phyloP scores from a whole-genome alignment of 2,113 vertebrate species.

The Thermophis baileyi region DNA sequence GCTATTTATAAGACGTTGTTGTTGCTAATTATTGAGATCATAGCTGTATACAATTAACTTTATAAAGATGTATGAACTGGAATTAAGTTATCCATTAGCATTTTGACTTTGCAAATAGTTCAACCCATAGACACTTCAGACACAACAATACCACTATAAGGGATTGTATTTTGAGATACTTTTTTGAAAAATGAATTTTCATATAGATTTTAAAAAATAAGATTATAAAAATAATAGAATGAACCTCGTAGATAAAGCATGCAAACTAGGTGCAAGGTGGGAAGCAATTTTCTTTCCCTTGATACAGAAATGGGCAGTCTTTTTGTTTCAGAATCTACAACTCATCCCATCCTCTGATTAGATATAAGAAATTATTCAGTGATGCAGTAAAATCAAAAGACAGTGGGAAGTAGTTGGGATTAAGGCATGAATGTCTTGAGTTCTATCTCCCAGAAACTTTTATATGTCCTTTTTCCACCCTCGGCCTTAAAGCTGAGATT shows the following conservation, averaged over 20 bases:
- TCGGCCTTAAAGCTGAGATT: background rate
- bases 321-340: background rate
- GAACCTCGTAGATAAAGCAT: background rate
- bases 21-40: background rate
- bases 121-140: background rate
- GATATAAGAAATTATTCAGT: background rate
- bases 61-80: background rate
- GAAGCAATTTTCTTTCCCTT: background rate
- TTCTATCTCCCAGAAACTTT: background rate
- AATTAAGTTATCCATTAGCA: background rate
- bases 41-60: background rate
- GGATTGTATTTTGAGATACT: background rate
- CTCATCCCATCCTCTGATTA: background rate
- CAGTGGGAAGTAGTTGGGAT: background rate
- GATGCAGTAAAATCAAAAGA: background rate
- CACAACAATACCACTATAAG: background rate
- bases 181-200: background rate
- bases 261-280: background rate
- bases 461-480: background rate
- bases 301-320: background rate
- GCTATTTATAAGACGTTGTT: background rate
- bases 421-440: background rate
- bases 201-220: background rate
- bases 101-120: background rate
- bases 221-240: background rate